phyloP scores from a whole-genome alignment of 2,797 vertebrate species.

The Neoniphon sammara region DNA sequence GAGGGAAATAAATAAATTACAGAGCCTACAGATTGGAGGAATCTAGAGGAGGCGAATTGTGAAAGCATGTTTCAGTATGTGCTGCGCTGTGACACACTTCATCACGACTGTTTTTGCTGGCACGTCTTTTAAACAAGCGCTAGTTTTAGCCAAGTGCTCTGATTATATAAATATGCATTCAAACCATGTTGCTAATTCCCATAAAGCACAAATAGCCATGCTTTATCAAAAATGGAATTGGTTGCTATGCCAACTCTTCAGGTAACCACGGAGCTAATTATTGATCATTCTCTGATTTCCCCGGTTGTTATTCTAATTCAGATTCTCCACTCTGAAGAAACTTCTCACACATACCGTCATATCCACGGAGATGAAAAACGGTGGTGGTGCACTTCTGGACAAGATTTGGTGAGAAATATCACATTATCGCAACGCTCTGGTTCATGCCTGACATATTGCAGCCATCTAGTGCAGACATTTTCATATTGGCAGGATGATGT shows the following conservation, averaged over 20 bases:
- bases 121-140: slow-evolving; percentile 16
- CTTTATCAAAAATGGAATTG: slow-evolving; percentile 25
- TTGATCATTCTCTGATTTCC: slow-evolving; percentile 10
- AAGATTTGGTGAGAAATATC: slow-evolving; percentile 4
- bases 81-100: neutral
- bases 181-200: neutral
- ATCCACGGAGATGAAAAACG: neutral
- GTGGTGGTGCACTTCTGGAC: neutral
- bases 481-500: slow-evolving; percentile 29
- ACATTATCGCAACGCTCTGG: neutral
- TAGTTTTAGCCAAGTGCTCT: slow-evolving; percentile 8
- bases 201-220: neutral
- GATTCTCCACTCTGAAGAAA: neutral
- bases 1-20: neutral
- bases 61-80: neutral
- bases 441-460: slow-evolving; percentile 4
- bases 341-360: slow-evolving; percentile 2
- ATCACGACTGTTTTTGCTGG: neutral
- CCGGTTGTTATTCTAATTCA: neutral
- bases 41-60: slow-evolving; percentile 7
- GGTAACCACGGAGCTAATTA: slow-evolving; percentile 39
- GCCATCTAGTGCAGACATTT: slow-evolving; percentile 20
- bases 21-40: neutral
- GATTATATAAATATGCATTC: slow-evolving; percentile 17
- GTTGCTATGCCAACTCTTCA: slow-evolving; percentile 32